Percentiles rank a stretch among this genome's conserved stretches.
These are phyloP conservation scores for Megaptera novaeangliae DNA, from an alignment of 2,113 vertebrate genomes.

Conservation along the genomic window DNA sequence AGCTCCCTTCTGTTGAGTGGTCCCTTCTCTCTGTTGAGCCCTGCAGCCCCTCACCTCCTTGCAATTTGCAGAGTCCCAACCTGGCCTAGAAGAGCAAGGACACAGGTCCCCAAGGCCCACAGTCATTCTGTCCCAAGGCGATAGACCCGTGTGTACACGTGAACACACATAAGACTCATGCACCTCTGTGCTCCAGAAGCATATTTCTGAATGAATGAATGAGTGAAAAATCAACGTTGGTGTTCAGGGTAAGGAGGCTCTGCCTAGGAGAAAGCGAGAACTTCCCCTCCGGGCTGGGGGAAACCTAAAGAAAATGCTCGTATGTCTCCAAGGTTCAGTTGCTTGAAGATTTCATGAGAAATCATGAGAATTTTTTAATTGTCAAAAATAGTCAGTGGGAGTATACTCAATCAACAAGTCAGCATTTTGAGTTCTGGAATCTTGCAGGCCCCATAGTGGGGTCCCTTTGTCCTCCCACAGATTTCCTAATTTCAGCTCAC, in stretches of 20 bases:
- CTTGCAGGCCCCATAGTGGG: rapidly evolving
- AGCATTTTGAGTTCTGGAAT: not conserved
- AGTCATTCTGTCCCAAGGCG: not conserved
- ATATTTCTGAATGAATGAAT: not conserved
- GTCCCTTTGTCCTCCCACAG: no score
- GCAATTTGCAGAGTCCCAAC: not conserved
- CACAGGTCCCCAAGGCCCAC: not conserved
- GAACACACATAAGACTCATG: not conserved
- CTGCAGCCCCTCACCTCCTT: not conserved
- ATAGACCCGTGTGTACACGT: rapidly evolving
- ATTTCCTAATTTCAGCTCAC: not conserved
- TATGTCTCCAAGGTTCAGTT: rapidly evolving
- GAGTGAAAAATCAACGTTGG: not conserved
- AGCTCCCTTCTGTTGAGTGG: not conserved
- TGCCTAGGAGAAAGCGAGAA: rapidly evolving
- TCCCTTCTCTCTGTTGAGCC: not conserved
- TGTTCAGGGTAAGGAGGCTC: not conserved
- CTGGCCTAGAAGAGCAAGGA: not conserved
- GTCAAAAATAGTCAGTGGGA: not conserved
- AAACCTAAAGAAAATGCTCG: no score
- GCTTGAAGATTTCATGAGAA: no score
- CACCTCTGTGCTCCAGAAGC: rapidly evolving
- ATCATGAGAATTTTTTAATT: not conserved
- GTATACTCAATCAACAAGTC: not conserved
- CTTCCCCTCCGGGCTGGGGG: not conserved